Conservation (phyloP, 2,797 vertebrate genomes). For the Decapterus maruadsi region DNA sequence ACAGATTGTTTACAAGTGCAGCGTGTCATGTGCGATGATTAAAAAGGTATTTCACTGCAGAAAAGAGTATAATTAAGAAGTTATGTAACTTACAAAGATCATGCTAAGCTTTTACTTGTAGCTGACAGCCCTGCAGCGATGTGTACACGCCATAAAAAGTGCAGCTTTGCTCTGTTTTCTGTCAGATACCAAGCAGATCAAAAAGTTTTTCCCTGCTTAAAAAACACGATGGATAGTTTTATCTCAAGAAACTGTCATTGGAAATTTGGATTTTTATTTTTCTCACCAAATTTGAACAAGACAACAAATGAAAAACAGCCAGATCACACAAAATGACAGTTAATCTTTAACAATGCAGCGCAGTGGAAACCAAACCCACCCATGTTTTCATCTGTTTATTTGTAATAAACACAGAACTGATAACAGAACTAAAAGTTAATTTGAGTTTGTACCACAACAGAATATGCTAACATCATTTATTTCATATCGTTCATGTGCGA, state of each 20-base stretch:
- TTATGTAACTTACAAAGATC: constrained; percentile 21
- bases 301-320: too few relatives aligned
- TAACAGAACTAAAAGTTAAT: not conserved
- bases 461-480: not conserved
- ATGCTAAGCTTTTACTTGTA: constrained; percentile 21
- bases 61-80: constrained; percentile 29
- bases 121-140: constrained; percentile 18
- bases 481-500: not conserved
- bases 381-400: not conserved
- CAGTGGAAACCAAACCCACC: too few relatives aligned
- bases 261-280: too few relatives aligned
- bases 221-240: not conserved
- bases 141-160: not conserved
- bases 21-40: constrained; percentile 28
- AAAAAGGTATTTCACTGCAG: constrained; percentile 40
- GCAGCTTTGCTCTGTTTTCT: not conserved
- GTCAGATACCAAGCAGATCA: constrained; percentile 7
- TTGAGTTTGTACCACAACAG: not conserved
- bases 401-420: too few relatives aligned
- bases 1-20: constrained; percentile 51
- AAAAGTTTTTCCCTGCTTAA: not conserved
- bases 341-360: too few relatives aligned
- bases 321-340: too few relatives aligned
- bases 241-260: not conserved
- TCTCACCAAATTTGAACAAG: not conserved